phyloP scores from a whole-genome alignment of 2,888 invertebrate genomes.

The Drosophila maculinotata region DNA sequence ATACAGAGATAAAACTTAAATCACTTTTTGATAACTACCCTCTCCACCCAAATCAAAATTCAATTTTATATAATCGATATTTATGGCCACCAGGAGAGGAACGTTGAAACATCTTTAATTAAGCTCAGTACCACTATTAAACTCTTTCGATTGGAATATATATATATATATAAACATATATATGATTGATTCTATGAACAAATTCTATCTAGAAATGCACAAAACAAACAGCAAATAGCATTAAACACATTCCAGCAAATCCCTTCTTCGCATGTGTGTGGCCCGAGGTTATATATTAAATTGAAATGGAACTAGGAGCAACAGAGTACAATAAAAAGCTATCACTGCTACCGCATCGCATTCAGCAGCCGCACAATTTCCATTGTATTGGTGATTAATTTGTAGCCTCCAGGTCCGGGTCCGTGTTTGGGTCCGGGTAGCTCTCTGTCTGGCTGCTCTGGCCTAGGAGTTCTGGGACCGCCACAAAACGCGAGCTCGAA shows the following conservation, averaged over 20 bases:
- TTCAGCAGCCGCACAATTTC: slow-evolving; percentile 68
- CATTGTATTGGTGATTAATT: slow-evolving; percentile 79
- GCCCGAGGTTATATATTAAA: slow-evolving; percentile 55
- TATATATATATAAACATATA: no score
- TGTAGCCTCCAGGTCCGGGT: slow-evolving; percentile 62
- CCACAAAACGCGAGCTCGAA: slow-evolving; percentile 26
- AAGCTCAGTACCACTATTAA: no score
- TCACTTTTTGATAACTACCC: no score
- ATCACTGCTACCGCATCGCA: slow-evolving; percentile 43
- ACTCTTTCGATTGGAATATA: no score
- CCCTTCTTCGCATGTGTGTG: slow-evolving; percentile 57
- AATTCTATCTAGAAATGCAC: slow-evolving; percentile 6
- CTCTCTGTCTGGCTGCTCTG: slow-evolving; percentile 28
- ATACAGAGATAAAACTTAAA: no score
- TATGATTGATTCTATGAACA: background rate
- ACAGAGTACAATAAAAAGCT: slow-evolving; percentile 56
- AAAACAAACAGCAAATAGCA: slow-evolving; percentile 48
- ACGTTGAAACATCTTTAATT: no score
- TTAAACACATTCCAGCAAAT: slow-evolving; percentile 62
- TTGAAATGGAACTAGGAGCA: slow-evolving; percentile 31
- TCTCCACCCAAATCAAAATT: no score
- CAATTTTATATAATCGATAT: no score
- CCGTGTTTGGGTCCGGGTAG: slow-evolving; percentile 2
- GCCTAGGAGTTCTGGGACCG: slow-evolving; percentile 25
- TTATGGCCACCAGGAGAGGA: no score